A percentile compares a stretch with the other conserved stretches of the same genome.
Conservation (phyloP, 2,797 vertebrate species). For the Diplodus puntazzo region DNA sequence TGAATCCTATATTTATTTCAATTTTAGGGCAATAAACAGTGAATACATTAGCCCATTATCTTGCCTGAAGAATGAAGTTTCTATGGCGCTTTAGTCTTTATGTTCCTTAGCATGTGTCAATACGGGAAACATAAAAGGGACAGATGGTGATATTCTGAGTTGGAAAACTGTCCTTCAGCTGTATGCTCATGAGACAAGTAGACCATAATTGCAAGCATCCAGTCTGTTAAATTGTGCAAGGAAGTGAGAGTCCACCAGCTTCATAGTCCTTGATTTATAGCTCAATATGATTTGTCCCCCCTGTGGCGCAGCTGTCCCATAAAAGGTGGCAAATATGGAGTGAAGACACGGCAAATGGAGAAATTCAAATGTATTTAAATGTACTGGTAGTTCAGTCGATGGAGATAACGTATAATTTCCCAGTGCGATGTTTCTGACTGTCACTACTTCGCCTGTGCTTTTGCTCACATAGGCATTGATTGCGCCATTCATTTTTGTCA, state of each 20-base stretch:
- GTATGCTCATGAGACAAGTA: conserved; percentile 18
- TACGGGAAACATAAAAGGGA: neutral
- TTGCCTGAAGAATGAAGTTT: neutral
- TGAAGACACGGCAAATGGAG: neutral
- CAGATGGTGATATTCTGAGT: conserved; percentile 24
- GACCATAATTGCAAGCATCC: conserved; percentile 16
- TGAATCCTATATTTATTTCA: neutral
- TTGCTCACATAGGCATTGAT: neutral
- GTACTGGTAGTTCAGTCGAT: neutral
- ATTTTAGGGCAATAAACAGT: neutral
- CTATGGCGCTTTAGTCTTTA: neutral
- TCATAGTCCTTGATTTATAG: neutral
- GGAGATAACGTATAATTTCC: neutral
- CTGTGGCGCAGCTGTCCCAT: neutral
- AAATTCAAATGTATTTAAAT: neutral
- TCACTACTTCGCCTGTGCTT: neutral
- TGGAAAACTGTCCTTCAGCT: conserved; percentile 26
- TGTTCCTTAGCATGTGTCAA: conserved; percentile 16
- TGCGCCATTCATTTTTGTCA: neutral
- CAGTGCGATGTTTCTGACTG: no score
- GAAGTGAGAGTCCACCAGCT: neutral
- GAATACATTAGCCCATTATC: neutral
- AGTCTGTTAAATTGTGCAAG: neutral
- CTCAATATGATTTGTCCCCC: neutral
- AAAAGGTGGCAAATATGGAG: neutral